Conservation (phyloP, 92 coral and sea anemone genomes). For the Palythoa grandiflora region DNA sequence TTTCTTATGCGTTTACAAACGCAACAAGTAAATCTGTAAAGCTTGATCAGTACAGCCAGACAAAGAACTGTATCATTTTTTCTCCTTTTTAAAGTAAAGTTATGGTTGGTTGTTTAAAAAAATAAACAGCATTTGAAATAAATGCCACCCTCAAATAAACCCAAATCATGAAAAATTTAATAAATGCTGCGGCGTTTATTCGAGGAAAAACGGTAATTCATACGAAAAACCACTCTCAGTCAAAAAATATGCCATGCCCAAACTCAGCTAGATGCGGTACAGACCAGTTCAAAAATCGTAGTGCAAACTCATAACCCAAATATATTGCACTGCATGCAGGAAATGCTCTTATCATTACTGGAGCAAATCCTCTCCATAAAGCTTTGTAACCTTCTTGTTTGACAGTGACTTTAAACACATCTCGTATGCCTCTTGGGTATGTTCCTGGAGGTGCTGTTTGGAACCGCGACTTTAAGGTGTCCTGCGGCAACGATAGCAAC, state of each 20-base stretch:
- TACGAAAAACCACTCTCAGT: not conserved
- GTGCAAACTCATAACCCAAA: conserved; percentile 84
- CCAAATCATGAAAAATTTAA: no score
- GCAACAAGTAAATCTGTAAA: no score
- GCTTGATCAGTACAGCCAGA: no score
- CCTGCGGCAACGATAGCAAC: conserved; percentile 80
- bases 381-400: conserved; percentile 75
- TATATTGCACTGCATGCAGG: conserved; percentile 85
- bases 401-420: conserved; percentile 60
- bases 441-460: conserved; percentile 86
- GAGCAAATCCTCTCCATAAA: conserved; percentile 83
- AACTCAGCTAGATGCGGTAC: conserved; percentile 51
- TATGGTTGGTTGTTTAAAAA: no score
- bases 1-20: no score
- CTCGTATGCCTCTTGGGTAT: conserved; percentile 84
- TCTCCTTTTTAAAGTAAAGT: no score
- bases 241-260: conserved; percentile 28
- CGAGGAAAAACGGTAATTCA: not conserved
- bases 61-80: no score
- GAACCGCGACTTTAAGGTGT: conserved; percentile 79
- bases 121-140: no score
- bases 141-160: no score
- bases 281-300: conserved; percentile 82
- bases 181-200: no score
- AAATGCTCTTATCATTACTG: conserved; percentile 84